Conservation (phyloP, 2,797 vertebrate species). For the Macropodus opercularis region DNA sequence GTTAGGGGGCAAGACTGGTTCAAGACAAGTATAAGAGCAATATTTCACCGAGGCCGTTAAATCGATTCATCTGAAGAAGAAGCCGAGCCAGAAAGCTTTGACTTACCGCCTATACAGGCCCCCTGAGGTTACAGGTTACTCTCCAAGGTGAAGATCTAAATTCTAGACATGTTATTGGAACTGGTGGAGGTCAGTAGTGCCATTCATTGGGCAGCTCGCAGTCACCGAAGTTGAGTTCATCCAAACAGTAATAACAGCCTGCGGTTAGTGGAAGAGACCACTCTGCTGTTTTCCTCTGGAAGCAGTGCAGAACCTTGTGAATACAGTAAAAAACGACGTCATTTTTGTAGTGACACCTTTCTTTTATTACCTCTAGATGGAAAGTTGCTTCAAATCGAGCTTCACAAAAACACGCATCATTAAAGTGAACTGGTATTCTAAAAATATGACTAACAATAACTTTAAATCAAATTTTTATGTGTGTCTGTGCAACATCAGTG, state of each 20-base stretch:
- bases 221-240: conserved; percentile 23
- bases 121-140: conserved; percentile 30
- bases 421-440: no score
- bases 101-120: conserved; percentile 38
- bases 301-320: background rate
- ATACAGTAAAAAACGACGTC: conserved; percentile 27
- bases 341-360: conserved; percentile 20
- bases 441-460: no score
- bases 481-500: conserved; percentile 7
- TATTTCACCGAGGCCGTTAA: conserved; percentile 74
- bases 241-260: conserved; percentile 25
- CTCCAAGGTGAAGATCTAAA: conserved; percentile 4
- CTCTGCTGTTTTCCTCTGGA: conserved; percentile 24
- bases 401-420: no score
- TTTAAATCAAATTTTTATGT: no score
- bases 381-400: no score
- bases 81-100: conserved; percentile 31
- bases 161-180: conserved; percentile 43
- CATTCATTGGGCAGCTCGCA: conserved; percentile 29
- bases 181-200: conserved; percentile 13
- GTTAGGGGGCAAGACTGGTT: conserved; percentile 62
- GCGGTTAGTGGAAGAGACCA: conserved; percentile 3
- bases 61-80: conserved; percentile 66
- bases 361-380: no score
- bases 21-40: conserved; percentile 55